Evolutionary conservation across 2,113 vertebrate species (phyloP).

Genomic region (Columba livia): DNA sequence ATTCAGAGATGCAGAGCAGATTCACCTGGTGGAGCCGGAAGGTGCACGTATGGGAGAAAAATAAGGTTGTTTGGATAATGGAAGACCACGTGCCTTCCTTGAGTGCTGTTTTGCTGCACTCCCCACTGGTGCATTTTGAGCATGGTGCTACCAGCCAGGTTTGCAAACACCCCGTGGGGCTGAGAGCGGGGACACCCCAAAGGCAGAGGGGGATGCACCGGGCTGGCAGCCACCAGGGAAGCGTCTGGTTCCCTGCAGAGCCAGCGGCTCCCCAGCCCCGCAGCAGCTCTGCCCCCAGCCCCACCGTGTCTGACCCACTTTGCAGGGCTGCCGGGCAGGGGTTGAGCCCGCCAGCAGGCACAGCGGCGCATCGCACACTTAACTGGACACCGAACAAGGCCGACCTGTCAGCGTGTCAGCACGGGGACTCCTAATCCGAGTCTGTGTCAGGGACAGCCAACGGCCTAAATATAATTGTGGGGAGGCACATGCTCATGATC

Average conservation of each 20-base stretch:
- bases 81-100: not conserved
- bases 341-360: not conserved
- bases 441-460: constrained; percentile 53
- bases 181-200: not conserved
- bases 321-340: rapidly evolving
- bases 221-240: not conserved
- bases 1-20: not conserved
- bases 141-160: not conserved
- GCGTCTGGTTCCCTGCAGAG: not conserved
- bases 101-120: not conserved
- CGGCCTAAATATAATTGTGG: not conserved
- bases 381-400: constrained; percentile 4
- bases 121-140: rapidly evolving
- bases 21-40: not conserved
- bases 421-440: constrained; percentile 36
- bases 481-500: constrained; percentile 39
- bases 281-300: not conserved
- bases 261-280: rapidly evolving
- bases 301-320: rapidly evolving
- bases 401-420: constrained; percentile 58
- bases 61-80: not conserved
- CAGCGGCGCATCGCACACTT: not conserved
- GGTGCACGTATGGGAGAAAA: not conserved
- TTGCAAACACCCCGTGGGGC: not conserved
- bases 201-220: too few species aligned